These are phyloP conservation scores for Perizoma flavofasciatum DNA, from an alignment of 2,888 invertebrate species.

Conservation along the genomic window DNA sequence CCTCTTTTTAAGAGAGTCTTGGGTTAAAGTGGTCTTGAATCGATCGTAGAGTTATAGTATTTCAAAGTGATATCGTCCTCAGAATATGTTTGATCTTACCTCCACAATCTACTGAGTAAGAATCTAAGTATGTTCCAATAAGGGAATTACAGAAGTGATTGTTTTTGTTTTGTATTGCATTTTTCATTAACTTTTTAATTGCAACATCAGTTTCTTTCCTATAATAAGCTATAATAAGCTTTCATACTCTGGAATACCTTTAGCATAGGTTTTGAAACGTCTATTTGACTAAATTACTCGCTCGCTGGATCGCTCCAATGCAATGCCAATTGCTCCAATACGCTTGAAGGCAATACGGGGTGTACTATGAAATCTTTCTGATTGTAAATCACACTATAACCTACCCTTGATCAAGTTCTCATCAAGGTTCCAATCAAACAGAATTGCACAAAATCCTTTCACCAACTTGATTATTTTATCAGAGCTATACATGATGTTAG, in stretches of 20 bases:
- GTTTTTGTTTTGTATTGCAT: not conserved
- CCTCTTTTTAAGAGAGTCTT: not conserved
- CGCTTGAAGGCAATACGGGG: conserved; percentile 22
- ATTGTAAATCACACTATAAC: too few species aligned
- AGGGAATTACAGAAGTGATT: not conserved
- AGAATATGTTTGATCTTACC: too few species aligned
- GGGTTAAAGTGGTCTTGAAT: too few species aligned
- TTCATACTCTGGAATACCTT: conserved; percentile 20
- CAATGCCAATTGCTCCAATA: conserved; percentile 37
- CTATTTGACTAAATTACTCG: conserved; percentile 50
- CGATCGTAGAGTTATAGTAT: too few species aligned
- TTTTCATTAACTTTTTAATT: conserved; percentile 9
- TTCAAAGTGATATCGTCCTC: too few species aligned
- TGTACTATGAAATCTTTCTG: too few species aligned
- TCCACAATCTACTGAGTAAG: too few species aligned
- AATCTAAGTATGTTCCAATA: not conserved
- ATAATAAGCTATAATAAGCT: conserved; percentile 24
- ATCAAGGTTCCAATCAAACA: too few species aligned
- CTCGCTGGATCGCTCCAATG: conserved; percentile 35
- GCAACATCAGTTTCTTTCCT: conserved; percentile 12
- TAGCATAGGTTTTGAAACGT: conserved; percentile 37
- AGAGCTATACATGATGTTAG: too few species aligned
- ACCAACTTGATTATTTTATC: too few species aligned
- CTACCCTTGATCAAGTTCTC: too few species aligned
- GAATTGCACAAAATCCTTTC: too few species aligned